These are phyloP conservation scores for Augochlora pura DNA, from an alignment of 1,140 invertebrate species.

Conservation along the genomic window DNA sequence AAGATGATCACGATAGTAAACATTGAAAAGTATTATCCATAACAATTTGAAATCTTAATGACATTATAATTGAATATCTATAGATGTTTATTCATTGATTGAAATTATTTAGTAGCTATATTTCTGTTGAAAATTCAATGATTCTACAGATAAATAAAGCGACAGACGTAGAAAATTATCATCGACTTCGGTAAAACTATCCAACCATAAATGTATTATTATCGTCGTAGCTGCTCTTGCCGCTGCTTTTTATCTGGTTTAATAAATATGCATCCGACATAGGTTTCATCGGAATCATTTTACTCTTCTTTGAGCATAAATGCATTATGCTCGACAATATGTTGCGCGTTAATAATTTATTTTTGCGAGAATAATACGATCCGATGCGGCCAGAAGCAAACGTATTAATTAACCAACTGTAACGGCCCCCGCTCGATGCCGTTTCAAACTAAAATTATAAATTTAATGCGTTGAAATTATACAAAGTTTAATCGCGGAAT, in stretches of 20 bases:
- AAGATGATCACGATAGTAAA: too few relatives aligned
- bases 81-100: too few relatives aligned
- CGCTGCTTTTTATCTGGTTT: neutral
- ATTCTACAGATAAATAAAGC: too few relatives aligned
- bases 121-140: too few relatives aligned
- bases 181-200: too few relatives aligned
- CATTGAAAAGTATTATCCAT: too few relatives aligned
- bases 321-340: slow-evolving; percentile 34
- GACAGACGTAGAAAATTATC: too few relatives aligned
- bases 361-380: slow-evolving; percentile 45
- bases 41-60: too few relatives aligned
- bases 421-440: slow-evolving; percentile 18
- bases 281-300: slow-evolving; percentile 1
- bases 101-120: too few relatives aligned
- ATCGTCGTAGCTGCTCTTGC: neutral
- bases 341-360: slow-evolving; percentile 43
- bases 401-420: slow-evolving; percentile 47
- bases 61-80: too few relatives aligned
- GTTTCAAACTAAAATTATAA: slow-evolving; percentile 45
- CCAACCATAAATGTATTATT: too few relatives aligned
- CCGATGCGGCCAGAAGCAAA: slow-evolving; percentile 15
- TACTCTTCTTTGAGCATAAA: slow-evolving; percentile 20
- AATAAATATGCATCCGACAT: neutral
- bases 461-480: neutral
- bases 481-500: slow-evolving; percentile 1